phyloP scores from a whole-genome alignment of 2,888 invertebrate species.

The Acronicta aceris region DNA sequence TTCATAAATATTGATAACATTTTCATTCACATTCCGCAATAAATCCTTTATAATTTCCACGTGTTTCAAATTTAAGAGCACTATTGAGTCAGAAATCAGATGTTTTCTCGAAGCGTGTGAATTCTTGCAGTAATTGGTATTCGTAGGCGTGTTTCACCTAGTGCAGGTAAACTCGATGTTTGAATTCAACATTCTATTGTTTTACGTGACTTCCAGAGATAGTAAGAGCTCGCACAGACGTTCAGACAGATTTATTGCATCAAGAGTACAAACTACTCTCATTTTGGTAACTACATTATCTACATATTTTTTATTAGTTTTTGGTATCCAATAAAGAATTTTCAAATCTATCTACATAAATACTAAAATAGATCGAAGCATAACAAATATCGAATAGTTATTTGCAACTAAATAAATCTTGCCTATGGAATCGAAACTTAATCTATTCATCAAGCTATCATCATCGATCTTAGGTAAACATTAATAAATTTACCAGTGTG shows the following conservation, averaged over 20 bases:
- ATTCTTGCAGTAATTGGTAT: slow-evolving; percentile 22
- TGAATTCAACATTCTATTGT: slow-evolving; percentile 23
- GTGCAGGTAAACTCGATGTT: slow-evolving; percentile 10
- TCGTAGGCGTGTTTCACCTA: slow-evolving; percentile 8
- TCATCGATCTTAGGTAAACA: slow-evolving; percentile 39
- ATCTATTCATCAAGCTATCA: slow-evolving; percentile 37
- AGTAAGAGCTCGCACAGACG: slow-evolving; percentile 1
- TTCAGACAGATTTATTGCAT: slow-evolving; percentile 11
- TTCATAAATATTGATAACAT: slow-evolving; percentile 44
- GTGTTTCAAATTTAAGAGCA: slow-evolving; percentile 17
- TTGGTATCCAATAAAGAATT: too few species aligned
- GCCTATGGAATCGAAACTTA: slow-evolving; percentile 18
- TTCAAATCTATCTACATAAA: too few species aligned
- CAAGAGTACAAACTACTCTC: neutral
- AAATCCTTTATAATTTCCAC: slow-evolving; percentile 25
- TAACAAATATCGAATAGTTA: slow-evolving; percentile 20
- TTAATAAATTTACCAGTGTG: slow-evolving; percentile 38
- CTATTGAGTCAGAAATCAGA: slow-evolving; percentile 16
- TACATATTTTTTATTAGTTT: too few species aligned
- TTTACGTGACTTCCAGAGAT: slow-evolving; percentile 16
- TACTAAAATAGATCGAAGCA: slow-evolving; percentile 12
- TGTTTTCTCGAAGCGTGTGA: slow-evolving; percentile 23
- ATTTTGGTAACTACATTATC: slow-evolving; percentile 5
- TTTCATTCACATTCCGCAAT: slow-evolving; percentile 32
- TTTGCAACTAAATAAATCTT: slow-evolving; percentile 30